Evolutionary conservation across 2,888 invertebrate species (phyloP).

Genomic region (Vesta saturnalis): DNA sequence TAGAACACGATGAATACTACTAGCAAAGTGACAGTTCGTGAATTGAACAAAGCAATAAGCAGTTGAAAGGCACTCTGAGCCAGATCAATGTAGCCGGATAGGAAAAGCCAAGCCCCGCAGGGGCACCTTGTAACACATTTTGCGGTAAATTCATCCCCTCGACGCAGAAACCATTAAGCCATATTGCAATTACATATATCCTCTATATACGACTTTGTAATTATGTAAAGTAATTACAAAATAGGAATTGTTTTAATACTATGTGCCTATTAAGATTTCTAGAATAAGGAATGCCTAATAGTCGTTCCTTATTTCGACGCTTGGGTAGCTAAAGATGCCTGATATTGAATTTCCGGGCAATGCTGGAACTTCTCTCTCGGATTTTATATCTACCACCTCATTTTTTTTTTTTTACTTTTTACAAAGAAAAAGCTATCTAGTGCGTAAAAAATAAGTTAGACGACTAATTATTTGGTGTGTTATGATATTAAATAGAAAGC

Average conservation of each 20-base stretch:
- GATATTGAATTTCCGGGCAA: neutral
- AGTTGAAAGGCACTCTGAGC: constrained; percentile 33
- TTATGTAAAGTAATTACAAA: neutral
- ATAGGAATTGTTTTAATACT: neutral
- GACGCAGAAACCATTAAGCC: constrained; percentile 18
- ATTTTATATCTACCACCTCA: neutral
- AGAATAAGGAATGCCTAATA: too few species aligned
- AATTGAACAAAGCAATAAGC: constrained; percentile 35
- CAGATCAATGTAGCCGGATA: constrained; percentile 47
- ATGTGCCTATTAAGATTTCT: too few species aligned
- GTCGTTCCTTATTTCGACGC: neutral
- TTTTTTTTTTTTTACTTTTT: neutral
- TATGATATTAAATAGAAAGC: neutral
- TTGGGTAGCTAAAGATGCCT: neutral
- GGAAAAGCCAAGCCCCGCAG: constrained; percentile 43
- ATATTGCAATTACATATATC: neutral
- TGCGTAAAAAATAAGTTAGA: too few species aligned
- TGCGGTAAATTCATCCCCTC: constrained; percentile 33
- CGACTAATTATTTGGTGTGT: too few species aligned
- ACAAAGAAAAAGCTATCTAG: too few species aligned
- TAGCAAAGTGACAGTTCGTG: constrained; percentile 24
- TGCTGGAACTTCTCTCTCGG: neutral
- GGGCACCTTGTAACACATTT: constrained; percentile 46
- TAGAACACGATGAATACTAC: constrained; percentile 9
- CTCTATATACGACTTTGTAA: neutral